Conservation (phyloP, 23 tunicate species). For the Oikopleura dioica region DNA sequence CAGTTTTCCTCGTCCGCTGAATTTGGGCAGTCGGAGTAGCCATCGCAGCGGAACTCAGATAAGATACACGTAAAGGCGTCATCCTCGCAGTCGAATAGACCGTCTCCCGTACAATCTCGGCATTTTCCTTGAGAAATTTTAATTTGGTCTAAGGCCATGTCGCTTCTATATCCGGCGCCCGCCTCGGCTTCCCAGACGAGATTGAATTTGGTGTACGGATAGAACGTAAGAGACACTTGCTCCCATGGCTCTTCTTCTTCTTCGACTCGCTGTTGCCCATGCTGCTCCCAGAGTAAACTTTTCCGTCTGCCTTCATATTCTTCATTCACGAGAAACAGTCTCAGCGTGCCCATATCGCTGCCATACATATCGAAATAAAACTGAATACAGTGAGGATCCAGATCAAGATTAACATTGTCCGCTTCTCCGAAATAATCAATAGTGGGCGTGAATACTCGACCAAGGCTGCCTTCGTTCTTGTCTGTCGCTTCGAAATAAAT, state of each 20-base stretch:
- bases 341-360: neutral
- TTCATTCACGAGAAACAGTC: neutral
- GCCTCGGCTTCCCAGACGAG: neutral
- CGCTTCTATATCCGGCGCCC: neutral
- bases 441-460: no score
- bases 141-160: neutral
- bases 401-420: no score
- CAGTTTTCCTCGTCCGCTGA: neutral
- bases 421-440: no score
- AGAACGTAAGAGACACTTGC: neutral
- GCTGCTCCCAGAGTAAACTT: neutral
- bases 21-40: neutral
- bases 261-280: neutral
- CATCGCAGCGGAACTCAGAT: neutral
- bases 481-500: slow-evolving; percentile 25
- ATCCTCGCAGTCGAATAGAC: neutral
- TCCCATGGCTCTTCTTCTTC: neutral
- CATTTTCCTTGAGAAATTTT: neutral
- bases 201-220: neutral
- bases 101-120: neutral
- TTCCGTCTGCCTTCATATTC: neutral
- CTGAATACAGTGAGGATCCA: no score
- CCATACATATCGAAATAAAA: neutral
- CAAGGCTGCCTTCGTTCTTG: no score
- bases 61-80: neutral